Evolutionary conservation across 2,797 vertebrate genomes (phyloP), one percentile per base, ranked within the genome.

Genomic region (Meriones psammophilus): DNA sequence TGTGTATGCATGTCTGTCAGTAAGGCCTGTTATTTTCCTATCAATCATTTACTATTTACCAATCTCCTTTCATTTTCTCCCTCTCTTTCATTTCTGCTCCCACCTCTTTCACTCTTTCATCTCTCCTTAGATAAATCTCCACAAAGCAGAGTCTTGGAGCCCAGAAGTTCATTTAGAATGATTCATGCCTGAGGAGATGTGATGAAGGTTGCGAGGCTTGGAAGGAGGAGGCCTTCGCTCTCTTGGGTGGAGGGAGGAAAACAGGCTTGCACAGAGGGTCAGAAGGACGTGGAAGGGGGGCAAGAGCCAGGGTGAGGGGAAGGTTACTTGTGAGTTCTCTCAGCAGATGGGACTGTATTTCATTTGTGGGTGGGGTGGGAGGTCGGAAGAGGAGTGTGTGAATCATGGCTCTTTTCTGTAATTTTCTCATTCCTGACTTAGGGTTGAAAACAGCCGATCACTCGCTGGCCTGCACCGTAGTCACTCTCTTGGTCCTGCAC

Each of bases 351-450:
- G 39, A 58, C 33, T 84, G 30, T 79, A 24, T 76, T 89, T 97
- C 77, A n/a, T 92, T 80, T 89, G 73, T 81, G 42, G 58, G 66
- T 80, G 30, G 73, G 39, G 64, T 26, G 33, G 24, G 79, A 62
- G 56, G 36, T 18, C 9, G 30, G 58, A 46, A 14, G 6, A 9
- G 74, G 33, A 88, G 17, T 10, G 1, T 18, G 39, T 26, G 30
- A 90, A 71, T 95, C 69, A 83, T 13, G 71, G 68, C 56, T 62
- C 30, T 22, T 91, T 88, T 36, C 89, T 94, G 46, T 56, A 50
- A 46, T 86, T 94, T 94, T 95, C 76, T 92, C 46, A 28, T 89
- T 81, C 58, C 78, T 88, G 18, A 94, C 36, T 89, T 54, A 69
- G 58, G 81, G 36, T 54, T 62, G 81, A 89, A 88, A 91, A 58